Conservation (phyloP, 1,140 invertebrate genomes). For the Laupala kohalensis region DNA sequence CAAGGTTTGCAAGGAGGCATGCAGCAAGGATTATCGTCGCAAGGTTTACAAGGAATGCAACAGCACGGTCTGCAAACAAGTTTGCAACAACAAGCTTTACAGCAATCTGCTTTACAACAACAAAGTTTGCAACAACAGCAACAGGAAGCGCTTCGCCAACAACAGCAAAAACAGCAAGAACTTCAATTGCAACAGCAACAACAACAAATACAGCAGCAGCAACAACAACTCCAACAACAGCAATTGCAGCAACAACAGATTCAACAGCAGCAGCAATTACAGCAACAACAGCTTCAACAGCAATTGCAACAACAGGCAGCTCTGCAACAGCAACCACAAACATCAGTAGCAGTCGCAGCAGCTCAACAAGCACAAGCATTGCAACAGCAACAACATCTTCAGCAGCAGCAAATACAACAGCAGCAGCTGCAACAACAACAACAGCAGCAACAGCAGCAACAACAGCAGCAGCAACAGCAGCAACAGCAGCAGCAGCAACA, state of each 20-base stretch:
- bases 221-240: conserved; percentile 23
- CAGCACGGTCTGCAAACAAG: conserved; percentile 18
- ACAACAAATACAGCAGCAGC: conserved; percentile 19
- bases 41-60: conserved; percentile 7
- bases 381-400: conserved; percentile 11
- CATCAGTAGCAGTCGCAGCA: no score
- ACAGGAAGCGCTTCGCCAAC: conserved; percentile 19
- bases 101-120: conserved; percentile 21
- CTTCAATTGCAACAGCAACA: conserved; percentile 24
- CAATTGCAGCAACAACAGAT: conserved; percentile 28
- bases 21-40: not conserved
- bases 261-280: conserved; percentile 30
- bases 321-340: conserved; percentile 18
- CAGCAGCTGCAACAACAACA: conserved; percentile 18
- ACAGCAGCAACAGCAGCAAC: conserved; percentile 16
- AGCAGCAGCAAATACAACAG: conserved; percentile 19
- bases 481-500: conserved; percentile 18
- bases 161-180: conserved; percentile 18
- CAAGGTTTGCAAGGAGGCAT: not conserved
- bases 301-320: conserved; percentile 20
- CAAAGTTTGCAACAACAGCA: conserved; percentile 19
- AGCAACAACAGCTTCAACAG: conserved; percentile 18
- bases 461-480: conserved; percentile 15
- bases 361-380: conserved; percentile 13
- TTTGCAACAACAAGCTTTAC: conserved; percentile 21